Evolutionary conservation across 1,140 invertebrate species (phyloP), one percentile per base, ranked within the genome.

Genomic region (Polypedilum pembai): DNA sequence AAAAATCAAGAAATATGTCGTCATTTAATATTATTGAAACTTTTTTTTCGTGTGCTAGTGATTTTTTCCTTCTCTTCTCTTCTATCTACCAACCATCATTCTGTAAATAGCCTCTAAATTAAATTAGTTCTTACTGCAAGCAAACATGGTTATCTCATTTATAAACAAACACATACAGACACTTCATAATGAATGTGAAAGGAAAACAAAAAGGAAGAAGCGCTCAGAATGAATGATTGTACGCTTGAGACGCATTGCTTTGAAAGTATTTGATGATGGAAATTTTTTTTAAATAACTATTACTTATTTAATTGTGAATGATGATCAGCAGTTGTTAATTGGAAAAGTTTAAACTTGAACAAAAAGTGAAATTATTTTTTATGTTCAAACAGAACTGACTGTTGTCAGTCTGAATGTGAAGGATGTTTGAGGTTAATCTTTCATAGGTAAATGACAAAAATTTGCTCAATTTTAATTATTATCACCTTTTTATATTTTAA

Each of bases 221-320:
- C 24, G 24, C 24, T 1, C 5, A 33, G 24, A 33, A 33, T 33
- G 24, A 33, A 33, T 33, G 24, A 33, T 33, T 33, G 24, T 33
- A 33, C 24, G 24, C 24, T 33, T 33, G 24, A 33, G 24, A 33
- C 5, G 1, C 24, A 33, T 33, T 5, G 24, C 24, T 33, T 33
- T 33, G 5, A 33, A 33, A 33, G 24, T 33, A 33, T 33, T 1
- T 33, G 5, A 33, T 33, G 24, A 33, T 33, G 24, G 5, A 33
- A 33, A 33, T 3, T 5, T 33, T 33, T 56, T 10, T 45, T 45
- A 4, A 8, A 56, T n/a, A 56, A n/a, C 15, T 56, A 56, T 56
- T 56, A 12, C 45, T 56, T n/a, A n/a, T 56, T 56, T 56, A 56
- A 56, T n/a, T 56, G 45, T 56, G 45, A 12, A 56, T 56, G 45